Conservation (phyloP, 2,888 invertebrate genomes). For the Trissonchulus sp. region DNA sequence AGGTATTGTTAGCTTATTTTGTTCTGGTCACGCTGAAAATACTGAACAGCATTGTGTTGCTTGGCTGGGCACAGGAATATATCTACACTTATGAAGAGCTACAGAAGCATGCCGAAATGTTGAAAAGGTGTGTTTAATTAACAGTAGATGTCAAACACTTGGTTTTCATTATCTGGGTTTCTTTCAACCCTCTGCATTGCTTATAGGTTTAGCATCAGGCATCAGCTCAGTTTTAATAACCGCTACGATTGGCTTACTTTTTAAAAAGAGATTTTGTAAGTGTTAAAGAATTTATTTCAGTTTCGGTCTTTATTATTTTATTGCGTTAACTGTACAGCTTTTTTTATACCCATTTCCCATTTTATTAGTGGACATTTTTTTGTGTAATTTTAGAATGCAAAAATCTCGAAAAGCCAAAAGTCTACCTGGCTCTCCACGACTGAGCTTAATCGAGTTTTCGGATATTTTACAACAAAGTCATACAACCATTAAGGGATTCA, state of each 20-base stretch:
- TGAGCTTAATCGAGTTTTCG: slow-evolving; percentile 48
- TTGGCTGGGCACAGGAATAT: slow-evolving; percentile 81
- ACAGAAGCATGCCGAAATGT: slow-evolving; percentile 36
- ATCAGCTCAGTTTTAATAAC: too few relatives aligned
- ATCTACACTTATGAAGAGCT: slow-evolving; percentile 61
- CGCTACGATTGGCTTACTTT: too few relatives aligned
- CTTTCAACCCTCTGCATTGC: too few relatives aligned
- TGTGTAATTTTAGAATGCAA: slow-evolving; percentile 6
- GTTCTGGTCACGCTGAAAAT: slow-evolving; percentile 50
- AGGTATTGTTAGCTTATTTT: not conserved
- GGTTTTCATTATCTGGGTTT: too few relatives aligned
- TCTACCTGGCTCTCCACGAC: slow-evolving; percentile 51
- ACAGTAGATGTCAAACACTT: too few relatives aligned
- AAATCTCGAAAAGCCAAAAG: slow-evolving; percentile 42
- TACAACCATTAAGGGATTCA: slow-evolving; percentile 6
- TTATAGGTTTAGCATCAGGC: too few relatives aligned
- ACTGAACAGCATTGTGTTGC: slow-evolving; percentile 75
- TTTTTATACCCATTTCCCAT: too few relatives aligned
- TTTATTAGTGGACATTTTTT: too few relatives aligned
- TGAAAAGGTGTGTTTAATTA: slow-evolving; percentile 24
- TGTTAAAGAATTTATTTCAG: too few relatives aligned
- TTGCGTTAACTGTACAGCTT: too few relatives aligned
- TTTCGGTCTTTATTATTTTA: too few relatives aligned
- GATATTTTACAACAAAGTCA: slow-evolving; percentile 41
- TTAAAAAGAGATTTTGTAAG: too few relatives aligned